phyloP scores from a whole-genome alignment of 2,113 vertebrate genomes.

The Glaucidium brasilianum region DNA sequence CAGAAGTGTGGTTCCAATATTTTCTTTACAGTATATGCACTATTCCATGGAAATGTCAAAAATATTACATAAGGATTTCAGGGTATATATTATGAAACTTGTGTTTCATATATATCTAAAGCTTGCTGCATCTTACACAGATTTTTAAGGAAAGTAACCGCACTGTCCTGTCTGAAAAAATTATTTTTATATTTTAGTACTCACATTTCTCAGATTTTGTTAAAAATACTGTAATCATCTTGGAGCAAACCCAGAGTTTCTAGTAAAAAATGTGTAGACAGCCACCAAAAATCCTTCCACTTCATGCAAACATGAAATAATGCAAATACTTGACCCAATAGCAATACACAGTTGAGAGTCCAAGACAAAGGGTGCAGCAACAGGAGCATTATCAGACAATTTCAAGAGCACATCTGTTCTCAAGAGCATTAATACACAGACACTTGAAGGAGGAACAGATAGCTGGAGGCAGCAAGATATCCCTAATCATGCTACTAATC shows the following conservation, averaged over 20 bases:
- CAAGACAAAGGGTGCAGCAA: neutral
- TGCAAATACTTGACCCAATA: neutral
- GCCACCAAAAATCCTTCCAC: neutral
- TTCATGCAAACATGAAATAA: neutral
- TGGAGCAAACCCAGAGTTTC: neutral
- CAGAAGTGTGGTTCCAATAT: neutral
- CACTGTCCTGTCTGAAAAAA: neutral
- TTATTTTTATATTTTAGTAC: neutral
- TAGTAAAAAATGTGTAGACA: neutral
- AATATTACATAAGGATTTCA: neutral
- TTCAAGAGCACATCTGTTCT: neutral
- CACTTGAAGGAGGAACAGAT: neutral
- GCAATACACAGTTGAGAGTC: neutral
- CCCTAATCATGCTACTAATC: neutral
- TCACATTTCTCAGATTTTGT: neutral
- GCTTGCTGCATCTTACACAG: neutral
- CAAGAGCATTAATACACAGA: neutral
- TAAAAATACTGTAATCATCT: neutral
- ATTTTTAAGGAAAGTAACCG: neutral
- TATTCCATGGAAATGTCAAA: neutral
- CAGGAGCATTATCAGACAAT: neutral
- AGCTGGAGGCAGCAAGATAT: neutral
- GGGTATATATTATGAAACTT: neutral
- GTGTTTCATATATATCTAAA: neutral
- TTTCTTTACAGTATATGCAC: neutral